Evolutionary conservation across 2,888 invertebrate species (phyloP).

Genomic region (Oscheius sp.): DNA sequence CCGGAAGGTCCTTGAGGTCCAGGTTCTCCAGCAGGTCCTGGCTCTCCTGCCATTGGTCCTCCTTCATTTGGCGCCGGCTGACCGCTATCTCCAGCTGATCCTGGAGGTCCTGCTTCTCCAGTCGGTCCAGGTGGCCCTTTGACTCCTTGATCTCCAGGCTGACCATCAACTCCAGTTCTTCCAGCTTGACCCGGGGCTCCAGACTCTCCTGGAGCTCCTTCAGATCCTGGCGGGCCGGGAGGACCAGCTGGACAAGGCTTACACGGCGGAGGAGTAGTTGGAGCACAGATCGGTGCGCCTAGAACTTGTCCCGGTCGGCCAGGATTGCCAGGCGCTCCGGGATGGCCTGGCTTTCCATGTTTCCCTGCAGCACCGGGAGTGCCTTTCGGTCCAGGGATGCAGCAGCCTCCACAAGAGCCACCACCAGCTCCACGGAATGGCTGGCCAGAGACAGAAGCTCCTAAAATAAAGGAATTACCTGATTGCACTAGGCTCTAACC

Average conservation of each 20-base stretch:
- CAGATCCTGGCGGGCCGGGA: slow-evolving; percentile 56
- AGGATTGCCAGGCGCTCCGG: slow-evolving; percentile 27
- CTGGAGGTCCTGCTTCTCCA: slow-evolving; percentile 49
- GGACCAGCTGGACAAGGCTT: slow-evolving; percentile 58
- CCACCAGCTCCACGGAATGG: too few relatives aligned
- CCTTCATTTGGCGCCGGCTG: slow-evolving; percentile 46
- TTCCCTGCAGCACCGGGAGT: slow-evolving; percentile 42
- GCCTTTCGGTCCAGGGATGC: slow-evolving; percentile 48
- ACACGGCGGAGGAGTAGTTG: slow-evolving; percentile 55
- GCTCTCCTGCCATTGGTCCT: slow-evolving; percentile 40
- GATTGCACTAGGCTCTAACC: not conserved
- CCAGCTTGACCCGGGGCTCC: slow-evolving; percentile 45
- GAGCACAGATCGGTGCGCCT: slow-evolving; percentile 53
- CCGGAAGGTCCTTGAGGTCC: slow-evolving; percentile 18
- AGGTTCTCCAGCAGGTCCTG: slow-evolving; percentile 34
- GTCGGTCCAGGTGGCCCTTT: slow-evolving; percentile 47
- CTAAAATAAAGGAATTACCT: not conserved
- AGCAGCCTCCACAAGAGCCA: slow-evolving; percentile 36
- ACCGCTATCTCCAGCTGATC: slow-evolving; percentile 42
- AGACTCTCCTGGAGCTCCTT: slow-evolving; percentile 51
- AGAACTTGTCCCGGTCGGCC: slow-evolving; percentile 49
- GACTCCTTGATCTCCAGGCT: slow-evolving; percentile 25
- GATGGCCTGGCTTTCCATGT: slow-evolving; percentile 38
- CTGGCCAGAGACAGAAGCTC: slow-evolving; percentile 31
- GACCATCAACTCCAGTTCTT: slow-evolving; percentile 32